Percentiles rank a stretch among this genome's conserved stretches.
These are phyloP conservation scores for Elgaria multicarinata DNA, from an alignment of 2,113 vertebrate species.

Conservation along the genomic window DNA sequence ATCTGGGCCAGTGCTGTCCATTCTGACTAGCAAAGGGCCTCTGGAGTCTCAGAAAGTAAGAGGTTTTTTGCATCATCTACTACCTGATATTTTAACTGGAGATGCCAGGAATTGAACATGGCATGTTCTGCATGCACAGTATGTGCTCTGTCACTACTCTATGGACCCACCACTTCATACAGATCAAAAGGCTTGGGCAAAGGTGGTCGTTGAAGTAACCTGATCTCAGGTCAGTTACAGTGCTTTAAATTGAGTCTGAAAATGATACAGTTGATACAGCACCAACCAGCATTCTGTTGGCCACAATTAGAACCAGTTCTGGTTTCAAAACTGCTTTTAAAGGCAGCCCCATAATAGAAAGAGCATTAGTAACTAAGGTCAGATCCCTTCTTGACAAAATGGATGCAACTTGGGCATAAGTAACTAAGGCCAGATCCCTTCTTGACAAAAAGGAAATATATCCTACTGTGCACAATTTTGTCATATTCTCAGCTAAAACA, in stretches of 20 bases:
- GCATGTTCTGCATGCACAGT: too few relatives aligned
- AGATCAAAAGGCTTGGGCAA: neutral
- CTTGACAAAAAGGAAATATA: slow-evolving; percentile 22
- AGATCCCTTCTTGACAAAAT: neutral
- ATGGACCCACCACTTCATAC: neutral
- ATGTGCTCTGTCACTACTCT: neutral
- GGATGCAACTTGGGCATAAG: too few relatives aligned
- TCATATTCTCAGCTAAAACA: slow-evolving; percentile 18
- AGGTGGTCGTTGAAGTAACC: neutral
- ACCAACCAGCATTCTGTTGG: neutral
- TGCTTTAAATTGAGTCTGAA: neutral
- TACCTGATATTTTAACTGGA: neutral
- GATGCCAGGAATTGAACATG: too few relatives aligned
- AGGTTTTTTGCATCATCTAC: neutral
- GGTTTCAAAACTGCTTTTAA: neutral
- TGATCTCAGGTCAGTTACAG: neutral
- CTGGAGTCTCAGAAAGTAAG: neutral
- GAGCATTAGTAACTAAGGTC: neutral
- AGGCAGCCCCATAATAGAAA: neutral
- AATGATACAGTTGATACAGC: neutral
- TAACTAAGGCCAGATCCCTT: neutral
- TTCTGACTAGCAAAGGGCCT: neutral
- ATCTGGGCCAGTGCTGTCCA: neutral
- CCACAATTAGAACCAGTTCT: neutral
- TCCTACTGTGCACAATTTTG: slow-evolving; percentile 24